These are phyloP conservation scores for Rhingia campestris DNA, from an alignment of 2,888 invertebrate species.

Conservation along the genomic window DNA sequence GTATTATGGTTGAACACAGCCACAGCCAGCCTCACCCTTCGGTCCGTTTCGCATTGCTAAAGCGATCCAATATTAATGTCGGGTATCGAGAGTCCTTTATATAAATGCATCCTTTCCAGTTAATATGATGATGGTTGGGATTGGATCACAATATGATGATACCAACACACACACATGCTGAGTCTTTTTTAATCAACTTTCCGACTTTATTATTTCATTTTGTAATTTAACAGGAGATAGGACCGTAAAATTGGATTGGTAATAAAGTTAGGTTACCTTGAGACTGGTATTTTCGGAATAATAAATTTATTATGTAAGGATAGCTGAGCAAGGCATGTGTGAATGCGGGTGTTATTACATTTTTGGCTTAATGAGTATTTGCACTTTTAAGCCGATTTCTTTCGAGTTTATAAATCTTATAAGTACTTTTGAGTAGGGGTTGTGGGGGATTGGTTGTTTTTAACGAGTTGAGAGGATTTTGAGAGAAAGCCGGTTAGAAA, in stretches of 20 bases:
- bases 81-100: slow-evolving; percentile 46
- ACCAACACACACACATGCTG: neutral
- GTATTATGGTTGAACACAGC: too few species aligned
- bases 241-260: slow-evolving; percentile 64
- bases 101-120: slow-evolving; percentile 44
- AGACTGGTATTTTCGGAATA: slow-evolving; percentile 48
- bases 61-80: slow-evolving; percentile 54
- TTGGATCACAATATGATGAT: neutral
- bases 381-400: slow-evolving; percentile 40
- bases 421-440: neutral
- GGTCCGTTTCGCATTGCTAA: neutral
- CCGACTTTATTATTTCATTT: slow-evolving; percentile 52
- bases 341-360: slow-evolving; percentile 31
- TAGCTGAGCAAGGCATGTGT: neutral
- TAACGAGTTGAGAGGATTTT: slow-evolving; percentile 24
- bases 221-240: slow-evolving; percentile 22
- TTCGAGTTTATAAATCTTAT: neutral
- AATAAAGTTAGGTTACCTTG: slow-evolving; percentile 66
- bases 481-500: slow-evolving; percentile 6
- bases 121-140: slow-evolving; percentile 14
- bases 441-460: neutral
- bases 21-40: too few species aligned
- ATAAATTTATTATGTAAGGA: slow-evolving; percentile 65
- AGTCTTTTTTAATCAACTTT: slow-evolving; percentile 68
- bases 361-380: slow-evolving; percentile 41